A percentile compares a stretch with the other conserved stretches of the same genome.
Evolutionary conservation across 2,888 invertebrate species (phyloP).

Genomic region (Bimastos eiseni): DNA sequence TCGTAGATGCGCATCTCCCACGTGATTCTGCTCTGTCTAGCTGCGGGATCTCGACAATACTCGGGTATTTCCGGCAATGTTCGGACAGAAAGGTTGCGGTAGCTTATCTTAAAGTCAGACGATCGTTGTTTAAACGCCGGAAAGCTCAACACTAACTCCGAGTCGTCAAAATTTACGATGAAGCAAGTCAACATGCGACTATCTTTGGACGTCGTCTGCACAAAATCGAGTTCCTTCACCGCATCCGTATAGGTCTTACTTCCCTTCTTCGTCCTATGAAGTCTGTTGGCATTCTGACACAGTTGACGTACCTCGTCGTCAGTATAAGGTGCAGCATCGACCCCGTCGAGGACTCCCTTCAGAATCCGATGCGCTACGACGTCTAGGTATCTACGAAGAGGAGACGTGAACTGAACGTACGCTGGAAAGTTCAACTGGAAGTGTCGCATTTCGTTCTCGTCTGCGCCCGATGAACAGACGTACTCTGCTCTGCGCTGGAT

Average conservation of each 20-base stretch:
- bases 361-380: conserved; percentile 53
- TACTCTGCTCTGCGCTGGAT: conserved; percentile 48
- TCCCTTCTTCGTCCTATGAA: not conserved
- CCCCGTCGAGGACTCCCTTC: conserved; percentile 38
- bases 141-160: not conserved
- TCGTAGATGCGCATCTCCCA: conserved; percentile 20
- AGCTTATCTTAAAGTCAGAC: not conserved
- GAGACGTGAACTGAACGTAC: conserved; percentile 52
- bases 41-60: not conserved
- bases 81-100: not conserved
- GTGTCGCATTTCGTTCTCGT: conserved; percentile 38
- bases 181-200: not conserved
- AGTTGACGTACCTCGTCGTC: conserved; percentile 46
- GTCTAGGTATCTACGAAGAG: conserved; percentile 52
- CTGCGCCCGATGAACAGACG: conserved; percentile 42
- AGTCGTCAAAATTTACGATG: not conserved
- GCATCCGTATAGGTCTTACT: not conserved
- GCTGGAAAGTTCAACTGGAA: conserved; percentile 48
- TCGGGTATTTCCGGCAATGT: not conserved
- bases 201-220: not conserved
- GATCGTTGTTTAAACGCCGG: not conserved
- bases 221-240: not conserved
- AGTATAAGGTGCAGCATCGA: conserved; percentile 46
- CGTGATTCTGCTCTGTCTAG: not conserved
- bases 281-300: conserved; percentile 38